These are phyloP conservation scores for Centroberyx gerrardi DNA, from an alignment of 2,797 vertebrate genomes.

Conservation along the genomic window DNA sequence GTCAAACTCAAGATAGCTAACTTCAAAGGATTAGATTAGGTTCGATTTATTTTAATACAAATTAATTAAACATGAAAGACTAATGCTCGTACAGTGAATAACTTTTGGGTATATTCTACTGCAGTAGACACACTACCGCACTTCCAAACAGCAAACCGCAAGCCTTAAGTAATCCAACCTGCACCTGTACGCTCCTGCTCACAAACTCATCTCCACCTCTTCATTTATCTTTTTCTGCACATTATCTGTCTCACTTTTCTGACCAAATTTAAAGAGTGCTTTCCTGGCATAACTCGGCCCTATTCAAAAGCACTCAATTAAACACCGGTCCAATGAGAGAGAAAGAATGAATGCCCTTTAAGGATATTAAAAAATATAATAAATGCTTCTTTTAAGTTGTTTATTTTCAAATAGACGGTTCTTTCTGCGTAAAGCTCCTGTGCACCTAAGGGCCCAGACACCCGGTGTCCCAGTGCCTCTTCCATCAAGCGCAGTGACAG, in stretches of 20 bases:
- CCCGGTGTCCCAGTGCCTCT: conserved; percentile 26
- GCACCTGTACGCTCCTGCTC: neutral
- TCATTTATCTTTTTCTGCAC: conserved; percentile 49
- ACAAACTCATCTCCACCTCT: conserved; percentile 28
- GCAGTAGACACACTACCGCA: no score
- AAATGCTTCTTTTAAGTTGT: conserved; percentile 32
- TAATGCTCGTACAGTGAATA: conserved; percentile 64
- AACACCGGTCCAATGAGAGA: conserved; percentile 45
- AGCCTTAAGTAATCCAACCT: conserved; percentile 24
- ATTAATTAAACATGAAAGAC: conserved; percentile 37
- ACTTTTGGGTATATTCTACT: conserved; percentile 61
- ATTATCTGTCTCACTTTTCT: conserved; percentile 54
- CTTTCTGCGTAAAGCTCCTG: conserved; percentile 41
- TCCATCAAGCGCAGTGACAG: conserved; percentile 66
- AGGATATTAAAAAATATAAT: conserved; percentile 62
- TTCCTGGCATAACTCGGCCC: conserved; percentile 67
- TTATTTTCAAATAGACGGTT: conserved; percentile 9
- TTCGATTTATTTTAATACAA: conserved; percentile 72
- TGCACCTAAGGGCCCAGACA: conserved; percentile 1
- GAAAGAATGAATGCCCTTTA: conserved; percentile 63
- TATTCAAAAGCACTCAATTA: conserved; percentile 66
- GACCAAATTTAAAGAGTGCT: conserved; percentile 73
- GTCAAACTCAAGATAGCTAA: conserved; percentile 31
- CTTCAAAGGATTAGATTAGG: conserved; percentile 38
- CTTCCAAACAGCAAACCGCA: conserved; percentile 30